These are phyloP conservation scores for Acronicta aceris DNA, from an alignment of 2,888 invertebrate species.

Conservation along the genomic window DNA sequence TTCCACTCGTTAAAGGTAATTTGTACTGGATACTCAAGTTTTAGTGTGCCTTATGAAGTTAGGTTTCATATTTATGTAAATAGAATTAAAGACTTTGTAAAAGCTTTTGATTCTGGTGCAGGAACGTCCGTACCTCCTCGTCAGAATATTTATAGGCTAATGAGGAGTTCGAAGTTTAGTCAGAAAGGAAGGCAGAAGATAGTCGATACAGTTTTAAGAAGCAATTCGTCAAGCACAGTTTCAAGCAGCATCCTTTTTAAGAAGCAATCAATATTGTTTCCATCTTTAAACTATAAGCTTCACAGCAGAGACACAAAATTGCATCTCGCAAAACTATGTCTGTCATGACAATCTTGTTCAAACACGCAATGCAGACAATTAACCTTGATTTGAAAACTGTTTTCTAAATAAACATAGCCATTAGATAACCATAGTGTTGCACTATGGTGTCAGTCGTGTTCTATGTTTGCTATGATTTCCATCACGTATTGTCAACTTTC, in stretches of 20 bases:
- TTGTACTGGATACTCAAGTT: background rate
- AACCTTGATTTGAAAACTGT: slow-evolving; percentile 47
- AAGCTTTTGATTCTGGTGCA: too few species aligned
- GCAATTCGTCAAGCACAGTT: too few species aligned
- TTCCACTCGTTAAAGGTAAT: slow-evolving; percentile 14
- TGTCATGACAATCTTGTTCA: slow-evolving; percentile 4
- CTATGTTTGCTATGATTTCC: slow-evolving; percentile 63
- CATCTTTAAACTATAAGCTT: background rate
- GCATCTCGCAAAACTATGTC: slow-evolving; percentile 10
- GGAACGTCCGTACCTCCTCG: too few species aligned
- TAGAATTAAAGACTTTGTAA: too few species aligned
- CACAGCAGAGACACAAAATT: background rate
- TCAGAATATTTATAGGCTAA: too few species aligned
- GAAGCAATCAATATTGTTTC: background rate
- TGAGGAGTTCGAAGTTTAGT: too few species aligned
- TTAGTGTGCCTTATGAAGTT: too few species aligned
- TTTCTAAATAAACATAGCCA: slow-evolving; percentile 54
- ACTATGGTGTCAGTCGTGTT: slow-evolving; percentile 41
- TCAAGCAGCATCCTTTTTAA: too few species aligned
- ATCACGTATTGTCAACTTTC: slow-evolving; percentile 77
- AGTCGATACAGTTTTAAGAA: too few species aligned
- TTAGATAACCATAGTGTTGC: slow-evolving; percentile 51
- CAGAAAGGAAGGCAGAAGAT: too few species aligned
- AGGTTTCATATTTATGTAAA: too few species aligned
- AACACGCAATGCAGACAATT: slow-evolving; percentile 50